These are phyloP conservation scores for Plagiodera versicolora DNA, from an alignment of 2,888 invertebrate genomes.

Conservation along the genomic window DNA sequence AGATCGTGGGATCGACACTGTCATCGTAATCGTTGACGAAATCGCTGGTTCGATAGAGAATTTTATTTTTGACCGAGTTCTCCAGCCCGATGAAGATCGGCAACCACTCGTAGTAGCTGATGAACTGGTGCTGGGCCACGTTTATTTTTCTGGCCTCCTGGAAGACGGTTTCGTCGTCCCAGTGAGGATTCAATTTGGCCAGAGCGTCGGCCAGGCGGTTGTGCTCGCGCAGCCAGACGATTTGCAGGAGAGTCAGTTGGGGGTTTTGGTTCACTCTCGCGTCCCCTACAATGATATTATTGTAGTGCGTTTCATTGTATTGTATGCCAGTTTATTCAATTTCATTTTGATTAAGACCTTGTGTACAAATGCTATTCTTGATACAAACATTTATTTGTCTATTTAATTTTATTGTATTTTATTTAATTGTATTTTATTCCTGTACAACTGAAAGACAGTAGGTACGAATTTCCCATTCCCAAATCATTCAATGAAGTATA, in stretches of 20 bases:
- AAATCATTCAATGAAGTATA: no score
- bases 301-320: neutral
- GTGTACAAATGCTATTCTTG: no score
- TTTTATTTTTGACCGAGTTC: conserved; percentile 65
- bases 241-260: conserved; percentile 69
- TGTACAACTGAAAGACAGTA: no score
- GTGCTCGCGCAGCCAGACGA: conserved; percentile 71
- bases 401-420: no score
- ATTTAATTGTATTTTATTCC: no score
- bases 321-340: no score
- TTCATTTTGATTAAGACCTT: no score
- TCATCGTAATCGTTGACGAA: conserved; percentile 71
- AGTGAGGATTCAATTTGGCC: conserved; percentile 69
- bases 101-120: conserved; percentile 77
- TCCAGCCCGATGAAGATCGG: conserved; percentile 70
- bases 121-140: conserved; percentile 71
- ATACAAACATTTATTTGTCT: no score
- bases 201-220: conserved; percentile 69
- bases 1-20: conserved; percentile 64
- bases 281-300: conserved; percentile 60
- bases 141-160: conserved; percentile 73
- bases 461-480: no score
- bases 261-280: conserved; percentile 72
- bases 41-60: conserved; percentile 62
- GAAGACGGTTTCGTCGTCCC: conserved; percentile 73